phyloP scores from a whole-genome alignment of 2,113 vertebrate species.

The Chaetodon auriga region DNA sequence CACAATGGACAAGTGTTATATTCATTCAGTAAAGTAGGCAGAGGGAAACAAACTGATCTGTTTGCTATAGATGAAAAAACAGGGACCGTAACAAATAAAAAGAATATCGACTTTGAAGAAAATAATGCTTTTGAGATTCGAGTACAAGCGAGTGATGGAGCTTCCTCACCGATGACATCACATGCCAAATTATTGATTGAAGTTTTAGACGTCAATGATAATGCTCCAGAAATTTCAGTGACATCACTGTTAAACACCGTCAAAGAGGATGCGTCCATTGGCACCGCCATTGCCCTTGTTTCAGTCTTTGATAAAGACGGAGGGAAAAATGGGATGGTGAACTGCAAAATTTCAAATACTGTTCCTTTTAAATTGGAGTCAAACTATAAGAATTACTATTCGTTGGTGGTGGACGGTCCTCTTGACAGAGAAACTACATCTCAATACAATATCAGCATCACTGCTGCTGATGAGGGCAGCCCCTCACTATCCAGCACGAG shows the following conservation, averaged over 20 bases:
- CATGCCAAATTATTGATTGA: too few species aligned
- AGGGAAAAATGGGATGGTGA: not conserved
- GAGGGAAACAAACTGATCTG: too few species aligned
- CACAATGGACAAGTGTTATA: too few species aligned
- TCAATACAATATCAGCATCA: slow-evolving; percentile 85
- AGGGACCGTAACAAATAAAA: too few species aligned
- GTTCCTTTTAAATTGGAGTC: slow-evolving; percentile 80
- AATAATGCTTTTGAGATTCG: too few species aligned
- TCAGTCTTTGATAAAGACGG: not conserved
- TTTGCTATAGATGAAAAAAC: too few species aligned
- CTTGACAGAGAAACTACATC: slow-evolving; percentile 85
- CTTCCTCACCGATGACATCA: too few species aligned
- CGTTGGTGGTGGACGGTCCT: slow-evolving; percentile 81
- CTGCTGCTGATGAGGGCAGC: slow-evolving; percentile 60
- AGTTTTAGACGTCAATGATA: too few species aligned
- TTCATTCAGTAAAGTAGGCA: too few species aligned
- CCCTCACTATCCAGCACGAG: not conserved
- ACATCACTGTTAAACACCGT: not conserved
- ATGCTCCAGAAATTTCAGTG: too few species aligned
- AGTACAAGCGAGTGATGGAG: too few species aligned
- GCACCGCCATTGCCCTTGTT: not conserved
- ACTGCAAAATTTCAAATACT: slow-evolving; percentile 73
- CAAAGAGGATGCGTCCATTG: not conserved
- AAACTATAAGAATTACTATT: slow-evolving; percentile 85
- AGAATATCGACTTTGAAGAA: too few species aligned